Conservation (phyloP, 2,113 vertebrate genomes). For the Suricata suricatta region DNA sequence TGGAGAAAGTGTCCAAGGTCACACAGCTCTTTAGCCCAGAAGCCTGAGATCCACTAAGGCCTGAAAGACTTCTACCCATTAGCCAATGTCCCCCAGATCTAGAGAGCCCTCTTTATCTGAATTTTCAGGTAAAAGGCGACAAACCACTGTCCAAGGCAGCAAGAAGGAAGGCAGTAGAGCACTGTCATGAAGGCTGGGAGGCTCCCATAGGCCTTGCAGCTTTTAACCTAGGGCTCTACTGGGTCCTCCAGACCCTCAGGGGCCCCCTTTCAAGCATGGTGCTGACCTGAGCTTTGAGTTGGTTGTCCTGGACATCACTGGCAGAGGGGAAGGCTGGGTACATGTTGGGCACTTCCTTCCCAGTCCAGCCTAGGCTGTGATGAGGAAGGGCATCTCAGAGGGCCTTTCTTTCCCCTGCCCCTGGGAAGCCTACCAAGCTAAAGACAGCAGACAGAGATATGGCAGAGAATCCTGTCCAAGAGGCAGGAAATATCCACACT, state of each 20-base stretch:
- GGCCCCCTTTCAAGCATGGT: background rate
- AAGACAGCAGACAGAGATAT: background rate
- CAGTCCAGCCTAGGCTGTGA: background rate
- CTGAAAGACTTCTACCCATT: background rate
- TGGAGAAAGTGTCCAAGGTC: background rate
- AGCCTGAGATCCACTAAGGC: background rate
- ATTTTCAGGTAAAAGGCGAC: background rate
- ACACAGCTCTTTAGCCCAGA: background rate
- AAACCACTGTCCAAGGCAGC: background rate
- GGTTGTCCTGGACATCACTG: background rate
- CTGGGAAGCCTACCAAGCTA: background rate
- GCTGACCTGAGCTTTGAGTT: background rate
- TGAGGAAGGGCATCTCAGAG: background rate
- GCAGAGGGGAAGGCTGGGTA: background rate
- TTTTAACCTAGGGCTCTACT: background rate
- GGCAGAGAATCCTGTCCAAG: background rate
- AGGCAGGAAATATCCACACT: background rate
- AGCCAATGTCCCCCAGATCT: background rate
- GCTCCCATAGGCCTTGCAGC: background rate
- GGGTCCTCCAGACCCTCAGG: background rate
- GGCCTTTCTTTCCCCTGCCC: background rate
- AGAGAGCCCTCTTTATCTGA: background rate
- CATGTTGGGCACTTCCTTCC: background rate
- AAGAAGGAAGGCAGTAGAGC: background rate
- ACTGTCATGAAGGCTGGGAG: background rate